These are phyloP conservation scores for Gadopsis marmoratus DNA, from an alignment of 2,797 vertebrate species.

Conservation along the genomic window DNA sequence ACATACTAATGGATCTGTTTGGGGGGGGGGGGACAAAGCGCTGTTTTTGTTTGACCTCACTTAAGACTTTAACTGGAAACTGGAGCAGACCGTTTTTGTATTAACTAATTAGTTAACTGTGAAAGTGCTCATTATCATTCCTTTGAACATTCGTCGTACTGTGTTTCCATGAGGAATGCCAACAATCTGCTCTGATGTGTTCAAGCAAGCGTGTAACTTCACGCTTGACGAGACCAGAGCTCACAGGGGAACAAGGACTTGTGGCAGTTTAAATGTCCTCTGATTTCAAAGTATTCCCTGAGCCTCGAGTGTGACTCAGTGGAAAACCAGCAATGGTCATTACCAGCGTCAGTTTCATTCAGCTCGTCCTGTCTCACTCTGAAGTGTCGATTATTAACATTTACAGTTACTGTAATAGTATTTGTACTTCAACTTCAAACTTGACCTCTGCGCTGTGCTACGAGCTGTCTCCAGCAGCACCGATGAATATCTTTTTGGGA, in stretches of 20 bases:
- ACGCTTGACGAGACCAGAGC: background rate
- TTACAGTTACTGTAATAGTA: constrained; percentile 24
- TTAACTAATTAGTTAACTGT: constrained; percentile 12
- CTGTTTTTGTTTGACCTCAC: background rate
- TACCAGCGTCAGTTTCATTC: constrained; percentile 14
- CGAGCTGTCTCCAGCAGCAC: constrained; percentile 31
- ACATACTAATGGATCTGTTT: constrained; percentile 10
- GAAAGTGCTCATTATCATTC: constrained; percentile 30
- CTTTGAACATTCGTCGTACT: background rate
- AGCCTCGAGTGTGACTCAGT: background rate
- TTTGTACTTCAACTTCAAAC: background rate
- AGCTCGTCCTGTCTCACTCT: constrained; percentile 17
- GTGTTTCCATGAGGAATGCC: constrained; percentile 32
- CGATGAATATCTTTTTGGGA: background rate
- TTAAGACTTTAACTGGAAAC: constrained; percentile 45
- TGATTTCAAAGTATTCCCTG: background rate
- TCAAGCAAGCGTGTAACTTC: background rate
- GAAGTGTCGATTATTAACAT: constrained; percentile 16
- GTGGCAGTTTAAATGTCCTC: background rate
- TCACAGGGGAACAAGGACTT: background rate
- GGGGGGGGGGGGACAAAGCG: background rate
- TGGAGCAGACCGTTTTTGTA: constrained; percentile 4
- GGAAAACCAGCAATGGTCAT: constrained; percentile 39
- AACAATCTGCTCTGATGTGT: constrained; percentile 3
- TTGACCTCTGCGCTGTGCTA: background rate